Evolutionary conservation across 2,797 vertebrate genomes (phyloP), one percentile per base, ranked within the genome.

Genomic region (Crax fasciolata): DNA sequence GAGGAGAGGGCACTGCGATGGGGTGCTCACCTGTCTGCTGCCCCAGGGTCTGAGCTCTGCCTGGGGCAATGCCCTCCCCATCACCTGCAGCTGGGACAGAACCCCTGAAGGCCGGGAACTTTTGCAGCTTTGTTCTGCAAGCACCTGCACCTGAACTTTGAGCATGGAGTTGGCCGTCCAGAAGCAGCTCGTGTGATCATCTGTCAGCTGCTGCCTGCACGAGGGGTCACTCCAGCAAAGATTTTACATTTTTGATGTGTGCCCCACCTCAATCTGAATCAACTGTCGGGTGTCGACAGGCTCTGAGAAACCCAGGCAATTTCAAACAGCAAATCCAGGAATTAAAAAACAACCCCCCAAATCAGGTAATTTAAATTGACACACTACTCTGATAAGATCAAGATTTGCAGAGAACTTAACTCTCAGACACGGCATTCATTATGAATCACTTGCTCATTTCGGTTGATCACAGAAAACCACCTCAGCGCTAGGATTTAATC

Each of bases 141-240:
- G 19, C 10, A 5, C 32, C 72, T 70, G 23, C 43, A 62, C 12
- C 43, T 39, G 6, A 62, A 51, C 11, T 44, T 20, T 70, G 39
- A 84, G 48, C 30, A 68, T 10, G 80, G 46, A 14, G 23, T 39
- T 41, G 17, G 16, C 32, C 48, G 20, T 0, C 9, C 58, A 75
- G 58, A 16, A 65, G 43, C 6, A 7, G 24, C 46, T 72, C 0
- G 0, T 70, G 57, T 6, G 32, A 78, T 83, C 32, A 55, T 3
- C 73, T 72, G 41, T 15, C 74, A 51, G 35, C 54, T 62, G 61
- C 4, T 75, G 44, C 49, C 35, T 35, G 35, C 35, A 35, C 35
- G 35, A 35, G 35, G 35, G 35, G 35, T 35, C 35, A 35, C 35
- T 35, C 35, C 35, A 35, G 35, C 35, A 65, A 81, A 89, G 59